Base-by-base conservation (phyloP, 2,797 vertebrate species). In the Rhynchonycteris naso region DNA sequence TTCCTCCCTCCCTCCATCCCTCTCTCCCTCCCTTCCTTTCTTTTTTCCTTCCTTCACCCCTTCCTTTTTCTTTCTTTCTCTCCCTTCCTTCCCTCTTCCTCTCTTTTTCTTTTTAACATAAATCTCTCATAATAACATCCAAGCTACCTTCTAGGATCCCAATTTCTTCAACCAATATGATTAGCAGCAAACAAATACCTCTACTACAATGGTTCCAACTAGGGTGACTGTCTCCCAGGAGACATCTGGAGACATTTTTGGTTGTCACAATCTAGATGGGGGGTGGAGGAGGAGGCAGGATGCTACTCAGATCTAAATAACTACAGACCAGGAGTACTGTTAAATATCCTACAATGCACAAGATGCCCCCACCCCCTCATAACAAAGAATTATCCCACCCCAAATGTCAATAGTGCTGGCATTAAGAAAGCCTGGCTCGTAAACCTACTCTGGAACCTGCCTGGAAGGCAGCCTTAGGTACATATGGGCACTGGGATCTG, bases 1-100 rank as follows among this genome's bases (percentile, higher is more conserved):
- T n/a, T 13, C 30, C 59, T 66, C 2, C 21, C 21, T 13, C 26
- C 35, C 35, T 47, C 15, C 6, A 22, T 24, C 4, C 19, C 18
- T 61, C 7, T 16, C 11, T 52, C 3, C 43, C 15, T 71, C 4
- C 28, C 38, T 56, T 16, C 56, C 2, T 28, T 4, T 14, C 15
- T 28, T 3, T 13, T 11, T 4, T 16, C 10, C 5, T 1, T 22
- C 7, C 0, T 8, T 66, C 5, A 9, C 35, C 2, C 19, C 21
- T 2, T 19, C 35, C 15, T 58, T 4, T 13, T 33, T 38, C 4
- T 7, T 33, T 79, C 24, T 3, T 33, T 28, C 24, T 13, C 14
- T 13, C 2, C 3, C 24, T 14, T 7, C 4, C 0, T 35, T 0
- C 47, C 10, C n/a, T 50, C 1, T 58, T 2, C 14, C 38, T 22